Conservation (phyloP, 2,888 invertebrate species). For the Trissoscelio sp. region DNA sequence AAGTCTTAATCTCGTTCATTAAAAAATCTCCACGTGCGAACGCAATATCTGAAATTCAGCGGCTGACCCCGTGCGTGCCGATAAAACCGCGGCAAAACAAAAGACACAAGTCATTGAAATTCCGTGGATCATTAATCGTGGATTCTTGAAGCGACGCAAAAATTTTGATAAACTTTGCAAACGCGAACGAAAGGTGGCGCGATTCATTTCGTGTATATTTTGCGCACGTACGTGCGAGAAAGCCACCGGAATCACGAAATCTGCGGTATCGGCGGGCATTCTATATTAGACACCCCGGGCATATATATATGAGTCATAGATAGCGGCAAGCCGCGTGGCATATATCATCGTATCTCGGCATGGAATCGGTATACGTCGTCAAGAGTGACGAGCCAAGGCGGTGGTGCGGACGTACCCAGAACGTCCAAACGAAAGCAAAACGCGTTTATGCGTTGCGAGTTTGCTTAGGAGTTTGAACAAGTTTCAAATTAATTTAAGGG, state of each 20-base stretch:
- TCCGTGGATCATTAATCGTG: conserved; percentile 37
- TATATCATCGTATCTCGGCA: conserved; percentile 68
- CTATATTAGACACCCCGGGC: conserved; percentile 67
- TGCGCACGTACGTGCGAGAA: conserved; percentile 31
- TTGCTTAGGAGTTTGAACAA: conserved; percentile 9
- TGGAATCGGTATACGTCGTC: conserved; percentile 66
- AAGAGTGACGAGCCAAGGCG: conserved; percentile 64
- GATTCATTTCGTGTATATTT: conserved; percentile 38
- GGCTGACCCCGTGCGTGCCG: not conserved
- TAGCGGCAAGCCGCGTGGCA: conserved; percentile 67
- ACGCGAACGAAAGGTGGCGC: conserved; percentile 15
- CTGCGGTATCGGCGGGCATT: conserved; percentile 53
- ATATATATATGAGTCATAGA: conserved; percentile 53
- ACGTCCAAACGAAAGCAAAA: conserved; percentile 49
- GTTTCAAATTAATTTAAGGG: conserved; percentile 13
- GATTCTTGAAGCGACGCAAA: conserved; percentile 1
- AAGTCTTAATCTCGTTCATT: conserved; percentile 33
- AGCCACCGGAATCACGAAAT: conserved; percentile 34
- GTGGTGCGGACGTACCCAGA: conserved; percentile 61
- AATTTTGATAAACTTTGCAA: conserved; percentile 10
- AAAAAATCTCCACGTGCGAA: conserved; percentile 54
- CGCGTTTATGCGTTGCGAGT: conserved; percentile 32
- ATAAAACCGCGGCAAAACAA: conserved; percentile 47
- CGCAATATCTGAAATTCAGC: conserved; percentile 26
- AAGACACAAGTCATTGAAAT: conserved; percentile 39